Evolutionary conservation across 2,113 vertebrate genomes (phyloP), one percentile per base, ranked within the genome.

Genomic region (Labrus mixtus): DNA sequence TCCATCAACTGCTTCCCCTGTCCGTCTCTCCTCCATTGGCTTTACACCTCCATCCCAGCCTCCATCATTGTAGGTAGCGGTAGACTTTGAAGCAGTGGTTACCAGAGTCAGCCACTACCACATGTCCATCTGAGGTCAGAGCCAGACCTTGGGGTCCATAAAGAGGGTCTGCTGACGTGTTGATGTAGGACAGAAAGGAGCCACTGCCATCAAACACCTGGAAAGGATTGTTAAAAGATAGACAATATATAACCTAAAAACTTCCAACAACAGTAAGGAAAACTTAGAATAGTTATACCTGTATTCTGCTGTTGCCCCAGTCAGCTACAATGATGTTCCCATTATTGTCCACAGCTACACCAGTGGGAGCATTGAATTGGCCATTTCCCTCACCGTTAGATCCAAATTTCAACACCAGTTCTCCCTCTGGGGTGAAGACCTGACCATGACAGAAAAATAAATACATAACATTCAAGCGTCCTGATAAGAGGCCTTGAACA

Each of bases 41-140:
- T 29, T 57, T 56, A 22, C 8, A n/a, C 57, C 57, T 71, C 67
- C 51, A 1, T 20, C 46, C 54, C 19, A 36, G 15, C 73, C 48
- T 61, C 79, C 66, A 84, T 96, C 95, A 99, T 91, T 99, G 98
- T 39, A 99, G 93, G 85, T 99, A 99, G 83, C 97, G 96, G 83
- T 99, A 99, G 82, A 99, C 97, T 92, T 99, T 99, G 92, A 98
- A 99, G 93, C 98, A 99, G 87, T 99, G 98, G 92, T 99, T 99
- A 60, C 98, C 97, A 75, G 98, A 99, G 94, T 99, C 98, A 33
- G 98, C 98, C 51, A 99, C 98, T 55, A 98, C 98, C 54, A 99
- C 98, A 0, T 99, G 97, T 79, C 98, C 98, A 0, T 98, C 97
- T 5, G 97, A 97, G 77, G 97, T 99, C 56, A 99, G 93, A 39